phyloP scores from a whole-genome alignment of 2,797 vertebrate species.

The Megaceryle alcyon region DNA sequence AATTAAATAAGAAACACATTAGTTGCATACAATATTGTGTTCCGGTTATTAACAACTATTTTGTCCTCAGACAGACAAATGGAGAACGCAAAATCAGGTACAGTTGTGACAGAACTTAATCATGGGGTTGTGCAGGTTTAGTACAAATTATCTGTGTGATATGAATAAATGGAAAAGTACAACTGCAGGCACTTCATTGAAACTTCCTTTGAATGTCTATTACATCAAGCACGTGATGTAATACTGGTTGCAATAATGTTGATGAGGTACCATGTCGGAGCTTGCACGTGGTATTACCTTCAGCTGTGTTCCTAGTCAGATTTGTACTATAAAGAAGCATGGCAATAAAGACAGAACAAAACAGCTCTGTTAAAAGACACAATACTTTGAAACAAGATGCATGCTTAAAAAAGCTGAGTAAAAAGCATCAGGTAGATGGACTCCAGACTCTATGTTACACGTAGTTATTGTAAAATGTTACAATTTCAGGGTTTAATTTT shows the following conservation, averaged over 20 bases:
- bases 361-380: conserved; percentile 91
- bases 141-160: conserved; percentile 80
- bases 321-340: conserved; percentile 97
- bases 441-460: neutral
- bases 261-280: conserved; percentile 86
- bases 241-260: conserved; percentile 86
- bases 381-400: conserved; percentile 73
- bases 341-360: conserved; percentile 96
- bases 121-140: conserved; percentile 82
- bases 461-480: neutral
- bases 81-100: conserved; percentile 85
- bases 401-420: conserved; percentile 70
- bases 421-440: conserved; percentile 44
- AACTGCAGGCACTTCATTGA: conserved; percentile 74
- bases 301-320: conserved; percentile 95
- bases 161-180: conserved; percentile 84
- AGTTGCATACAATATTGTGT: neutral
- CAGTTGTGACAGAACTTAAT: conserved; percentile 83
- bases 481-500: neutral
- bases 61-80: conserved; percentile 89
- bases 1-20: conserved; percentile 64
- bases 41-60: conserved; percentile 46
- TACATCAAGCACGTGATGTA: conserved; percentile 88
- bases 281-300: conserved; percentile 91
- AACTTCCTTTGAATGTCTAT: conserved; percentile 77